Base-by-base conservation (phyloP, 2,113 vertebrate genomes). In the Suncus etruscus region DNA sequence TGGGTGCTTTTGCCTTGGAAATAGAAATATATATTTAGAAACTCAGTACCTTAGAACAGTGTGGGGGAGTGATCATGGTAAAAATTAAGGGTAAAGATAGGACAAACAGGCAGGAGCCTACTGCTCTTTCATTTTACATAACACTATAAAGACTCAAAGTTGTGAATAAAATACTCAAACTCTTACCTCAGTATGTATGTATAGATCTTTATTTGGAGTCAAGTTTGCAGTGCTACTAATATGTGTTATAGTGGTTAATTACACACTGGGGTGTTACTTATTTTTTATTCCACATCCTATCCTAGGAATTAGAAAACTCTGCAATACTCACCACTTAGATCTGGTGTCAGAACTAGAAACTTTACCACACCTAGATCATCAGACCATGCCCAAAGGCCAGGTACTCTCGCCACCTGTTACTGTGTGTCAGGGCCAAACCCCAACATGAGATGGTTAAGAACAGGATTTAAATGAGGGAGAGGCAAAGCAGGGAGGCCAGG, bases 1-100 rank as follows among this genome's bases (percentile, higher is more conserved):
- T 12, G 32, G 51, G 39, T 84, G 25, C 8, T 20, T 92, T 92
- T 39, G 58, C 58, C 50, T 84, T 65, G 12, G 47, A 18, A 18
- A 63, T 58, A 39, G 16, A 25, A 50, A 9, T 31, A 75, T 66
- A 75, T 74, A 73, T 61, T 84, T 72, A 48, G 29, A 61, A 74
- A 54, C 16, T 68, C 29, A 39, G 0, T 51, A 75, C 54, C 61
- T 74, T 29, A 91, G 54, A 83, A 63, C 72, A 81, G 58, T 20
- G 32, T 18, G 11, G 73, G 73, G 22, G 75, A n/a, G 54, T 54
- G 54, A 45, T 1, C 27, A 84, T 32, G 47, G 54, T 32, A 27
- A 63, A 50, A 92, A 79, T 79, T 77, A 77, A 91, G 29, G 20
- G 27, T 63, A 20, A 91, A 83, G 24, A 31, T 61, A 68, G 39